Base-by-base conservation (phyloP, 1,140 invertebrate genomes). In the Pogonomyrmex barbatus region DNA sequence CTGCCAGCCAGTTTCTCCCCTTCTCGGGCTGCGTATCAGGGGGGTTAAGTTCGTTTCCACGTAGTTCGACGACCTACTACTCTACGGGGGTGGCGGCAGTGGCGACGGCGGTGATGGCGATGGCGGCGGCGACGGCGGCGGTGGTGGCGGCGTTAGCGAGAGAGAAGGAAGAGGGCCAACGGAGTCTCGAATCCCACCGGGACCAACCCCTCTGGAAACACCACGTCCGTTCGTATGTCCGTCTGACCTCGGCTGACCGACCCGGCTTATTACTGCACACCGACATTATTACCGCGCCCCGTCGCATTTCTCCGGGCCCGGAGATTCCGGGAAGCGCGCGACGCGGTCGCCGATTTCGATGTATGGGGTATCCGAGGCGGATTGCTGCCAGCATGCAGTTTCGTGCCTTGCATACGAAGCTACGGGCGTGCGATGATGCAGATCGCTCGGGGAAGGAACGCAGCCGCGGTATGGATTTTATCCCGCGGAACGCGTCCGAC, bases 11-110 rank as follows among this genome's bases (percentile, higher is more conserved):
- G 63, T 24, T 24, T 50, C 85, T 68, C 87, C 87, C 76, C 76
- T 58, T 77, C 71, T 76, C 83, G 87, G n/a, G 36, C 50, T 77
- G 87, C 89, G 83, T 84, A 87, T 88, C 84, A 50, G 67, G 71
- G 45, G 79, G 85, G 85, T 90, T 90, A 90, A 91, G 84, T 90
- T 91, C 89, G 89, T 91, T 91, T 91, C 73, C 77, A 68, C 89
- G 79, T 90, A 88, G 89, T 86, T 90, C 78, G 89, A 86, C 89
- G 86, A 88, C 88, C 86, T 79, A 75, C 60, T 73, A 54, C 33
- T 79, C 77, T 54, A 62, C 54, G 52, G 54, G 65, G 86, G 76
- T 36, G 77, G 47, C 77, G 30, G 65, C 58, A 30, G 9, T 17
- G 42, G 14, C 62, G 36, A n/a, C 17, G 42, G 14, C 24, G 36